phyloP scores from a whole-genome alignment of 2,113 vertebrate species.

The Xenotilapia caudafasciata region DNA sequence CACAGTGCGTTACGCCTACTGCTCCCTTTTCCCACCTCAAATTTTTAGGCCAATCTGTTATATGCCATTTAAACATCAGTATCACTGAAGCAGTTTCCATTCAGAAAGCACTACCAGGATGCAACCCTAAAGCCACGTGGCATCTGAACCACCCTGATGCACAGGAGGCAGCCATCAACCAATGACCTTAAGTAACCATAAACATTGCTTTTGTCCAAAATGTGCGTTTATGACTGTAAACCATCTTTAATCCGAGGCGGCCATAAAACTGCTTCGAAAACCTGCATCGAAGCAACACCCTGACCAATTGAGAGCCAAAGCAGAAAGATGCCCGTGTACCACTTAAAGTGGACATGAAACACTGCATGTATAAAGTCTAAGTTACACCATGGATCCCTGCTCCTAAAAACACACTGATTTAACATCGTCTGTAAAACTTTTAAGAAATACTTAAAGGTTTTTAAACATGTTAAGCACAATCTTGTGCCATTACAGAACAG shows the following conservation, averaged over 20 bases:
- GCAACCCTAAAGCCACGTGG: background rate
- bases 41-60: background rate
- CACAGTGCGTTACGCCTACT: background rate
- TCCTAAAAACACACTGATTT: background rate
- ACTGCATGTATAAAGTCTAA: background rate
- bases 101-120: background rate
- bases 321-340: background rate
- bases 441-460: background rate
- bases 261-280: background rate
- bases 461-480: background rate
- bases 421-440: background rate
- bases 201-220: background rate
- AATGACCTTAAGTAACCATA: background rate
- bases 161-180: background rate
- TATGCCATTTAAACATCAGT: background rate
- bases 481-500: background rate
- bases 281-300: accelerated
- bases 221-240: background rate
- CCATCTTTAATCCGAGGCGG: background rate
- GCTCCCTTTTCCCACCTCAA: background rate
- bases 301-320: background rate
- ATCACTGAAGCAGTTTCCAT: background rate
- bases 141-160: background rate
- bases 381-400: background rate
- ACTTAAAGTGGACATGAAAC: background rate